Base-by-base conservation (phyloP, 2,797 vertebrate species). In the Anableps anableps region DNA sequence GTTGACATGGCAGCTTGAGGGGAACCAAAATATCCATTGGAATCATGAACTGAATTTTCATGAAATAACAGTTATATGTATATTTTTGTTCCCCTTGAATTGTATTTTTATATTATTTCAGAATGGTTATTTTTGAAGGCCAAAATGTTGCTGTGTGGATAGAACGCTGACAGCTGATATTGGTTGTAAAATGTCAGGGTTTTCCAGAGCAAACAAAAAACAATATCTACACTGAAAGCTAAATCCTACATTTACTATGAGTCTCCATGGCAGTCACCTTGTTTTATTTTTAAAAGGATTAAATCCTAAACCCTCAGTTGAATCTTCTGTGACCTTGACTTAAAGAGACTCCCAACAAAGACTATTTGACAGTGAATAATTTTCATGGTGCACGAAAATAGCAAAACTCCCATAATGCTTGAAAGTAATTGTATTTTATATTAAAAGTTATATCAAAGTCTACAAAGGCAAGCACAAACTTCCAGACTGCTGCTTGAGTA, bases 271-370 rank as follows among this genome's bases (percentile, higher is more conserved):
- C 80, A 83, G 89, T 83, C 68, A 84, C 84, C 78, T 86, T 78
- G 76, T 77, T 78, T 86, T 76, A 80, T 47, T 81, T 50, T 62
- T 83, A 62, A 87, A 91, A 83, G 86, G 91, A 93, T 94, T 91
- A 89, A 78, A 82, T 87, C 38, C 80, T 86, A 75, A 90, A 83
- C 77, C 72, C 48, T 80, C 50, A 60, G 80, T 77, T 45, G 82
- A 84, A 68, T 86, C 78, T 80, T 48, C 84, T 77, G 80, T 83
- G 91, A 91, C 88, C 88, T 91, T 88, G 85, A 89, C 87, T 90
- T 88, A 87, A 60, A 90, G 45, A 77, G 43, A 75, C 82, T 80
- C 80, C 70, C 84, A 88, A 91, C 85, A 92, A 88, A 92, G 82
- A 75, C 79, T 72, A 55, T 80, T 86, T 91, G 89, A 89, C 83